phyloP scores from a whole-genome alignment of 2,797 vertebrate species.

The Vipera latastei region DNA sequence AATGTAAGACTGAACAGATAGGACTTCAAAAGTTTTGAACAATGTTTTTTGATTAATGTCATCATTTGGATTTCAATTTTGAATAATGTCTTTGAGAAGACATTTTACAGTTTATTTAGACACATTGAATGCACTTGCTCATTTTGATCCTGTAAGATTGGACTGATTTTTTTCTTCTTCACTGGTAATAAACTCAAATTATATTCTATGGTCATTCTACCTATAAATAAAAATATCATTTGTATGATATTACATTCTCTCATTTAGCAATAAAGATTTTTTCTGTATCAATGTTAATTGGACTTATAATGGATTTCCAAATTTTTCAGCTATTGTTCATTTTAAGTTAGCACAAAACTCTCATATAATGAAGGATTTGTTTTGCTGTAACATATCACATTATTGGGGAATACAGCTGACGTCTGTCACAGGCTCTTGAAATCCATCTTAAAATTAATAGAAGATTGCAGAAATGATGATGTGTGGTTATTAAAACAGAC shows the following conservation, averaged over 20 bases:
- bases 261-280: not conserved
- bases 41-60: not conserved
- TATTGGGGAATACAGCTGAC: not conserved
- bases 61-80: not conserved
- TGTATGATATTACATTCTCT: not conserved
- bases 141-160: not conserved
- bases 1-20: not conserved
- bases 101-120: not conserved
- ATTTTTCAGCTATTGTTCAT: not conserved
- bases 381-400: not conserved
- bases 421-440: not conserved
- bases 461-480: not conserved
- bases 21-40: not conserved
- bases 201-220: not conserved
- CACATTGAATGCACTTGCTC: not conserved
- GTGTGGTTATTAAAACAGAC: not conserved
- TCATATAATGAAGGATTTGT: not conserved
- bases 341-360: not conserved
- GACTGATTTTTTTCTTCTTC: not conserved
- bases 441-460: not conserved
- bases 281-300: not conserved
- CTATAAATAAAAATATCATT: not conserved
- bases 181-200: not conserved
- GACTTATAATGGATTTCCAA: not conserved
- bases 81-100: not conserved